Conservation (phyloP, 2,888 invertebrate species). For the Dryococelus australis region DNA sequence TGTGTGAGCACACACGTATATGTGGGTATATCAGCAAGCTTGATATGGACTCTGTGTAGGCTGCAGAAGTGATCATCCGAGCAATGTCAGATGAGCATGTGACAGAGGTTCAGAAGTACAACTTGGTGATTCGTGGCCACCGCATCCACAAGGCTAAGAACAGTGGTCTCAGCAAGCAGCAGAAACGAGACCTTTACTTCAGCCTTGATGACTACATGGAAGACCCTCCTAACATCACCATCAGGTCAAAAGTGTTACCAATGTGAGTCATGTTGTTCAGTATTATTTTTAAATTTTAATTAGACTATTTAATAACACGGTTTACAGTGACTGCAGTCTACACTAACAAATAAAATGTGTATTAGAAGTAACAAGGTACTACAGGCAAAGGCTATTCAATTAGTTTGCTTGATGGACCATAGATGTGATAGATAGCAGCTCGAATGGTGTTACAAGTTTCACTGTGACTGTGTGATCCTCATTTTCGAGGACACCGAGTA, state of each 20-base stretch:
- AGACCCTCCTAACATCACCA: constrained; percentile 53
- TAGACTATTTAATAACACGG: too few relatives aligned
- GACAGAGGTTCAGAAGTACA: constrained; percentile 49
- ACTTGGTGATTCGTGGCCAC: constrained; percentile 57
- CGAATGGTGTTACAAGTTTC: too few relatives aligned
- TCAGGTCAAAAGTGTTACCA: constrained; percentile 45
- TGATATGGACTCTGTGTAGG: constrained; percentile 54
- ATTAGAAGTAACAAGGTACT: too few relatives aligned
- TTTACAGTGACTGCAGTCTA: too few relatives aligned
- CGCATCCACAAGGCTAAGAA: constrained; percentile 57
- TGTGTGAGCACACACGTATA: not conserved
- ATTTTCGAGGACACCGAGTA: too few relatives aligned
- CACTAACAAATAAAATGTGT: too few relatives aligned
- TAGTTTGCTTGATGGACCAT: too few relatives aligned
- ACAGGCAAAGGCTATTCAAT: too few relatives aligned
- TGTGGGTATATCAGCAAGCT: not conserved
- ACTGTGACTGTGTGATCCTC: too few relatives aligned
- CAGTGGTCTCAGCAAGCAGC: constrained; percentile 49
- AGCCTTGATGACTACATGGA: constrained; percentile 54
- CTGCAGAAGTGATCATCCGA: constrained; percentile 59
- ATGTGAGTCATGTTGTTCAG: constrained; percentile 39
- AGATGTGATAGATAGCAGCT: too few relatives aligned
- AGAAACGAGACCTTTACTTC: constrained; percentile 51
- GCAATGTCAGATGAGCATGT: constrained; percentile 55
- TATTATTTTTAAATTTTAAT: not conserved